Conservation (phyloP, 2,797 vertebrate genomes). For the Paratrypauchen microcephalus region DNA sequence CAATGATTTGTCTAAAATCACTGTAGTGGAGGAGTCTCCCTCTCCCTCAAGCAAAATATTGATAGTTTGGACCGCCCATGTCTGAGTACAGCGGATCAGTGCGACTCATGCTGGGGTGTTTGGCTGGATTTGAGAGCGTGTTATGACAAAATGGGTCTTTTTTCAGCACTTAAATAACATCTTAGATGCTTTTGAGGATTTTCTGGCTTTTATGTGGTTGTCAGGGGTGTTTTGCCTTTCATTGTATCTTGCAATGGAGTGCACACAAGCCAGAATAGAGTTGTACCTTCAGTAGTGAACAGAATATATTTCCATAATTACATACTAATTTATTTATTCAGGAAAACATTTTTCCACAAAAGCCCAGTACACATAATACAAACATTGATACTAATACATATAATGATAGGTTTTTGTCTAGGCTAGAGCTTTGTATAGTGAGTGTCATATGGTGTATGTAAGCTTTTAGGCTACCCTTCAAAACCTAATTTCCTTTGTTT, state of each 20-base stretch:
- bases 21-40: constrained; percentile 33
- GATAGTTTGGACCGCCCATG: constrained; percentile 28
- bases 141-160: constrained; percentile 1
- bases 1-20: constrained; percentile 39
- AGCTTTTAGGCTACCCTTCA: too few species aligned
- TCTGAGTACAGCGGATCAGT: constrained; percentile 12
- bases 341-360: too few species aligned
- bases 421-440: too few species aligned
- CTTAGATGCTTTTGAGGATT: background rate
- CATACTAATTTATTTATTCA: too few species aligned
- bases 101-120: constrained; percentile 1
- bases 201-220: background rate
- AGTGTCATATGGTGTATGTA: too few species aligned
- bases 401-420: too few species aligned
- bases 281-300: background rate
- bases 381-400: too few species aligned
- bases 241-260: background rate
- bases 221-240: background rate
- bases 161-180: background rate
- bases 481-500: background rate
- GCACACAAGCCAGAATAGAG: background rate
- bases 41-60: constrained; percentile 49
- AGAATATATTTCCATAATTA: background rate
- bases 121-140: background rate
- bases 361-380: too few species aligned